Conservation (phyloP, 2,797 vertebrate genomes). For the Selene dorsalis region DNA sequence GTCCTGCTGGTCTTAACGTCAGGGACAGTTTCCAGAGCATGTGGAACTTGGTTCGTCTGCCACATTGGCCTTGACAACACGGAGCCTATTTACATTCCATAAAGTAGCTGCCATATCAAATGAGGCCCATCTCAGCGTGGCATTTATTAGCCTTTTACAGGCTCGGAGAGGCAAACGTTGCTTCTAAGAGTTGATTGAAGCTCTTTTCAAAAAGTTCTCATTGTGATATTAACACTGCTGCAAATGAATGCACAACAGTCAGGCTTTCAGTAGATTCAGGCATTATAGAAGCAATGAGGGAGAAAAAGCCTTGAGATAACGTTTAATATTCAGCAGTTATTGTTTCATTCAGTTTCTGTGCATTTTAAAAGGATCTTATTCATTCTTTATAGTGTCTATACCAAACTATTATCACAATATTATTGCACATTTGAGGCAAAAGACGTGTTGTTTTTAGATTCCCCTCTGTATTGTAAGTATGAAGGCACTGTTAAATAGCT, state of each 20-base stretch:
- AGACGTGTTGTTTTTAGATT: neutral
- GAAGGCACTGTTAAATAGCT: neutral
- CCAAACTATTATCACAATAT: neutral
- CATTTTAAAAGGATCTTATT: neutral
- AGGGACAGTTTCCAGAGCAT: constrained; percentile 11
- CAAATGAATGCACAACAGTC: neutral
- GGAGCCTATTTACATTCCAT: constrained; percentile 56
- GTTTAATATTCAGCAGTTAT: constrained; percentile 2
- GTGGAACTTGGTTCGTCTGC: constrained; percentile 13
- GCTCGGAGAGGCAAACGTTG: constrained; percentile 35
- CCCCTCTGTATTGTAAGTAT: neutral
- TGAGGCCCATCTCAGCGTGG: constrained; percentile 23
- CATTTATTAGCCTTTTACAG: constrained; percentile 33
- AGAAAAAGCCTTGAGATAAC: neutral
- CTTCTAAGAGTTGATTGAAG: constrained; percentile 35
- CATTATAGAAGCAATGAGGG: neutral
- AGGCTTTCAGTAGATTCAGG: neutral
- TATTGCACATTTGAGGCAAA: neutral
- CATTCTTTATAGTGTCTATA: neutral
- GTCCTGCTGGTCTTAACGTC: constrained; percentile 10
- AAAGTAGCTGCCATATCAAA: constrained; percentile 51
- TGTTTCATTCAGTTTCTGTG: constrained; percentile 4
- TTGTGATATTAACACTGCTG: constrained; percentile 15
- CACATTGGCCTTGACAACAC: constrained; percentile 7
- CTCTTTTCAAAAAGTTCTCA: constrained; percentile 13